These are phyloP conservation scores for Opisthograptis luteolata DNA, from an alignment of 2,888 invertebrate genomes.

Conservation along the genomic window DNA sequence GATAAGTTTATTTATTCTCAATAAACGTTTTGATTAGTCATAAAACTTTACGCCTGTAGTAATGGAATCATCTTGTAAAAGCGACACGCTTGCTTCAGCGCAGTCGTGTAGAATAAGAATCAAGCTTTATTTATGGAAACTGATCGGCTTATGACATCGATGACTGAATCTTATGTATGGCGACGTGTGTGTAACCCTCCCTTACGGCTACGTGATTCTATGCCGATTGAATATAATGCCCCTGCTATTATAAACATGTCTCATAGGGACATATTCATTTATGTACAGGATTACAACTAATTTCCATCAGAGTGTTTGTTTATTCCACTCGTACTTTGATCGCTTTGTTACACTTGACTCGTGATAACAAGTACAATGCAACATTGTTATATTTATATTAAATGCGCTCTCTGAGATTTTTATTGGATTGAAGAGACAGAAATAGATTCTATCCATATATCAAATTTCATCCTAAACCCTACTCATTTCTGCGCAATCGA, in stretches of 20 bases:
- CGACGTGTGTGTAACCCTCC: conserved; percentile 45
- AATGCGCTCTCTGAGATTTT: too few species aligned
- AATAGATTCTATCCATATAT: too few species aligned
- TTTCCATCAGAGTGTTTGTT: conserved; percentile 1
- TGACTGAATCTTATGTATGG: conserved; percentile 44
- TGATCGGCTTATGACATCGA: conserved; percentile 44
- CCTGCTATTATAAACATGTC: conserved; percentile 9
- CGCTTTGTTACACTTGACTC: background rate
- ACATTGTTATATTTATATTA: conserved; percentile 1
- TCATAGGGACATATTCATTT: conserved; percentile 22
- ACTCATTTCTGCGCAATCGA: too few species aligned
- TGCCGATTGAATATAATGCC: conserved; percentile 37
- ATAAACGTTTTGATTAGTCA: conserved; percentile 24
- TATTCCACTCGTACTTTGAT: background rate
- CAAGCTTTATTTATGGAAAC: conserved; percentile 39
- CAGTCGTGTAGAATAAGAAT: conserved; percentile 45
- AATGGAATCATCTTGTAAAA: conserved; percentile 23
- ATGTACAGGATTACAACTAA: conserved; percentile 24
- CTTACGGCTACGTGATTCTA: conserved; percentile 41
- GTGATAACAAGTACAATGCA: background rate
- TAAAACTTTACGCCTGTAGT: conserved; percentile 23
- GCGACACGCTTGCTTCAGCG: conserved; percentile 26
- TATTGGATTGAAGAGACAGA: too few species aligned
- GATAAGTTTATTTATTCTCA: conserved; percentile 17
- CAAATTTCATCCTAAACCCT: too few species aligned